These are phyloP conservation scores for Drosophila vallismaia DNA, from an alignment of 2,888 invertebrate species.

Conservation along the genomic window DNA sequence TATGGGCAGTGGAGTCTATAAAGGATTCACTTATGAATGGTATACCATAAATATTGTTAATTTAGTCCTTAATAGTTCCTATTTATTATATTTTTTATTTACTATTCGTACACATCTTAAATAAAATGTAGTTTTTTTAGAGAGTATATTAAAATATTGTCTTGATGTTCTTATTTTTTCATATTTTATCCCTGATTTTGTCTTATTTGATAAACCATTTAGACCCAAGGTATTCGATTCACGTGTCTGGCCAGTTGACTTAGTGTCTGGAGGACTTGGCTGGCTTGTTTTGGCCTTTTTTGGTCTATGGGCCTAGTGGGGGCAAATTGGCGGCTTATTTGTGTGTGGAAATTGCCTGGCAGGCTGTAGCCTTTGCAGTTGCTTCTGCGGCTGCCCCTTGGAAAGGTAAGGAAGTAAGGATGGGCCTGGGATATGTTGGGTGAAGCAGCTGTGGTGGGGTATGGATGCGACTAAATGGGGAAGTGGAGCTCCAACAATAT, in stretches of 20 bases:
- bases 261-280: slow-evolving; percentile 54
- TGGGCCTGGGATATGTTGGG: too few species aligned
- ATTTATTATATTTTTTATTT: too few species aligned
- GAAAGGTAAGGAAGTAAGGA: too few species aligned
- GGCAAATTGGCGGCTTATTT: slow-evolving; percentile 74
- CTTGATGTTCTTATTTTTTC: too few species aligned
- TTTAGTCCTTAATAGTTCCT: too few species aligned
- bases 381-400: slow-evolving; percentile 23
- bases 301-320: slow-evolving; percentile 42
- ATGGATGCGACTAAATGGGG: slow-evolving; percentile 18
- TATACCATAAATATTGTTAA: too few species aligned
- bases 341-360: slow-evolving; percentile 65
- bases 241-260: slow-evolving; percentile 64
- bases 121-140: too few species aligned
- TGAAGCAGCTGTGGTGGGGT: neutral
- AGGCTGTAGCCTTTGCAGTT: slow-evolving; percentile 24
- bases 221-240: slow-evolving; percentile 44
- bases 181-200: too few species aligned
- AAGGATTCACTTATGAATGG: neutral
- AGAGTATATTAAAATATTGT: too few species aligned
- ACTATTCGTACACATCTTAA: too few species aligned
- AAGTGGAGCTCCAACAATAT: slow-evolving; percentile 49
- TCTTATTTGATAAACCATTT: too few species aligned
- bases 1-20: too few species aligned
- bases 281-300: slow-evolving; percentile 45